These are phyloP conservation scores for Halichondria panicea DNA, from an alignment of 37 sponge, comb jelly and placozoan genomes.

Conservation along the genomic window DNA sequence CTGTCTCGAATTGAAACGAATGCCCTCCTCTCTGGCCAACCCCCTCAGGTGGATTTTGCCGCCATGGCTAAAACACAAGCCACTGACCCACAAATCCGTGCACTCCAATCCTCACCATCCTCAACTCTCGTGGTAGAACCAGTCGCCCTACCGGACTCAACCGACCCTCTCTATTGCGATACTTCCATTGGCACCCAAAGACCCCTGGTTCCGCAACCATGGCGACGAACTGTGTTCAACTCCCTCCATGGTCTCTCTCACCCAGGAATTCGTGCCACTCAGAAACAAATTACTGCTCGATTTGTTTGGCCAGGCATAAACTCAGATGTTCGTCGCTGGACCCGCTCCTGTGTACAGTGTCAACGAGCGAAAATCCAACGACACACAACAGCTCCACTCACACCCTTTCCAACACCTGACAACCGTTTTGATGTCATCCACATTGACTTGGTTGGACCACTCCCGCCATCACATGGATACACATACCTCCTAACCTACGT, in stretches of 20 bases:
- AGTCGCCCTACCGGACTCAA: slow-evolving; percentile 27
- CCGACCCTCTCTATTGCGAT: slow-evolving; percentile 36
- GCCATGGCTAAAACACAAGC: slow-evolving; percentile 49
- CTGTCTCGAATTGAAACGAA: slow-evolving; percentile 60
- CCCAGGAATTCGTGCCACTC: slow-evolving; percentile 64
- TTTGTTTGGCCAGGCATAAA: slow-evolving; percentile 77
- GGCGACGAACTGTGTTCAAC: slow-evolving; percentile 45
- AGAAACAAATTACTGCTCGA: slow-evolving; percentile 38
- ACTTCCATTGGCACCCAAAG: slow-evolving; percentile 53
- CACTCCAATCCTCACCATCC: slow-evolving; percentile 24
- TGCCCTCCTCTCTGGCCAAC: slow-evolving; percentile 17
- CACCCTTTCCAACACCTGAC: slow-evolving; percentile 46
- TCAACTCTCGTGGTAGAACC: slow-evolving; percentile 33
- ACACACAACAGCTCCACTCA: slow-evolving; percentile 31
- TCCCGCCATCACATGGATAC: slow-evolving; percentile 55
- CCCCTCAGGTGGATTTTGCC: slow-evolving; percentile 38
- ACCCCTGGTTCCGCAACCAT: slow-evolving; percentile 47
- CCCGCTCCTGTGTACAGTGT: slow-evolving; percentile 56
- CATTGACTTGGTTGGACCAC: slow-evolving; percentile 69
- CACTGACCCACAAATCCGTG: slow-evolving; percentile 29
- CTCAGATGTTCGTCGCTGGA: slow-evolving; percentile 58
- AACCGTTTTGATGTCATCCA: slow-evolving; percentile 52
- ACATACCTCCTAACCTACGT: slow-evolving; percentile 57
- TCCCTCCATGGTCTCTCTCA: slow-evolving; percentile 59
- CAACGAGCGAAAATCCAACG: slow-evolving; percentile 53